Evolutionary conservation across 2,888 invertebrate genomes (phyloP), one percentile per base, ranked within the genome.

Genomic region (Eledone cirrhosa): DNA sequence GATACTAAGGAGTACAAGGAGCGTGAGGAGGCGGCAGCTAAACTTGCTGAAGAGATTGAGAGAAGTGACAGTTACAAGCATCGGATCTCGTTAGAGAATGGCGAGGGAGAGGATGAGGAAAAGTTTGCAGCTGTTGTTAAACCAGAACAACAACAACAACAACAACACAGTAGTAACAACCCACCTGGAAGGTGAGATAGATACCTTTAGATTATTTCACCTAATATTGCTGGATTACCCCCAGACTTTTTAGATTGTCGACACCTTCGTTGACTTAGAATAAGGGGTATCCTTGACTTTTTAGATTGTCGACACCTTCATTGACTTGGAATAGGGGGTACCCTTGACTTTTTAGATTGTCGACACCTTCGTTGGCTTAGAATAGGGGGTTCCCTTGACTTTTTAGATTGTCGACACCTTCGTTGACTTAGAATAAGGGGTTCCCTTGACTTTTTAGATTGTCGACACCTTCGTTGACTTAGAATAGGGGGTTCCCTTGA

Each of bases 31-130:
- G 95, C 95, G 90, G 99, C 98, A 0, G 94, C 95, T 77, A 94
- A 95, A 89, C 94, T 98, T 83, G 98, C 98, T 0, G 94, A 94
- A 69, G 98, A 98, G 92, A 99, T 99, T 82, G 98, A 98, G 90
- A 94, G 93, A 87, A 95, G 95, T 87, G 95, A 95, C 0, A 92
- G 93, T 79, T 95, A 96, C 89, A 95, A 95, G 89, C 94, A 94
- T 59, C 93, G 96, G 82, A 93, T 95, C 77, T 96, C 96, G 84
- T 91, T 97, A 53, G 97, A 98, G 92, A 98, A 98, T 91, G 91
- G 90, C 48, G 91, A 90, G 80, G 87, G 96, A 0, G 96, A 97
- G 89, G 89, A 89, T 81, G 97, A 97, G 90, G 94, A 96, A 82
- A 89, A 89, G 79, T 97, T 94, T 92, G 96, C 97, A 77, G 95